Evolutionary conservation across 1,140 invertebrate species (phyloP).

Genomic region (Drosophila sulfurigaster): DNA sequence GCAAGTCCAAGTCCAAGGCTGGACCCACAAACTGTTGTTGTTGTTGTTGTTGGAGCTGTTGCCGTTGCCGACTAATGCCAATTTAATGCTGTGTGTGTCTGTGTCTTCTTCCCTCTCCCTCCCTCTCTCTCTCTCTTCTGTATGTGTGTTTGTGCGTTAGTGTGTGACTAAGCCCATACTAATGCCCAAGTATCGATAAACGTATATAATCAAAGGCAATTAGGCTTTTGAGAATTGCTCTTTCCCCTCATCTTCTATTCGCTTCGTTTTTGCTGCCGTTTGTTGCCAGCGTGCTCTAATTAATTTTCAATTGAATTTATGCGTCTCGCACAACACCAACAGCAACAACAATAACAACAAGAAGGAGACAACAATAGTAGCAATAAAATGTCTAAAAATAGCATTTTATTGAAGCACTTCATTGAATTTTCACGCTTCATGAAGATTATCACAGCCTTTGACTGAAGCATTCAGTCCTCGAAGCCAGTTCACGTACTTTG

Average conservation of each 20-base stretch:
- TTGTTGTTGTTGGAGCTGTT: constrained; percentile 4
- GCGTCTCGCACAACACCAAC: constrained; percentile 25
- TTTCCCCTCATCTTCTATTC: background rate
- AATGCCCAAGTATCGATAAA: constrained; percentile 57
- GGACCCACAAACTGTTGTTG: constrained; percentile 38
- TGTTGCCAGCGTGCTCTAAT: constrained; percentile 51
- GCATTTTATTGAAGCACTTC: constrained; percentile 29
- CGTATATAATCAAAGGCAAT: constrained; percentile 72
- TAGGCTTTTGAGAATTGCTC: constrained; percentile 56
- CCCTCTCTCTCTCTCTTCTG: background rate
- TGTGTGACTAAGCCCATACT: constrained; percentile 48
- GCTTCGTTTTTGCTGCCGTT: constrained; percentile 2
- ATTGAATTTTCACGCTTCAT: constrained; percentile 20
- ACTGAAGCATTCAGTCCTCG: background rate
- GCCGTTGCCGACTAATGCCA: constrained; percentile 54
- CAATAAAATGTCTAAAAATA: constrained; percentile 9
- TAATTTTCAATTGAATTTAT: constrained; percentile 71
- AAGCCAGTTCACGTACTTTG: constrained; percentile 2
- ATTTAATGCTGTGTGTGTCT: constrained; percentile 61
- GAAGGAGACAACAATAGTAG: background rate
- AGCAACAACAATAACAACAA: constrained; percentile 9
- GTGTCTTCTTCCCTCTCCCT: constrained; percentile 1
- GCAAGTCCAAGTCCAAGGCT: constrained; percentile 59
- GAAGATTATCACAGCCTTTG: constrained; percentile 6
- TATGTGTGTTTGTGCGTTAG: constrained; percentile 30